A percentile compares a stretch with the other conserved stretches of the same genome.
These are phyloP conservation scores for Perodicticus potto DNA, from an alignment of 2,797 vertebrate genomes.

Conservation along the genomic window DNA sequence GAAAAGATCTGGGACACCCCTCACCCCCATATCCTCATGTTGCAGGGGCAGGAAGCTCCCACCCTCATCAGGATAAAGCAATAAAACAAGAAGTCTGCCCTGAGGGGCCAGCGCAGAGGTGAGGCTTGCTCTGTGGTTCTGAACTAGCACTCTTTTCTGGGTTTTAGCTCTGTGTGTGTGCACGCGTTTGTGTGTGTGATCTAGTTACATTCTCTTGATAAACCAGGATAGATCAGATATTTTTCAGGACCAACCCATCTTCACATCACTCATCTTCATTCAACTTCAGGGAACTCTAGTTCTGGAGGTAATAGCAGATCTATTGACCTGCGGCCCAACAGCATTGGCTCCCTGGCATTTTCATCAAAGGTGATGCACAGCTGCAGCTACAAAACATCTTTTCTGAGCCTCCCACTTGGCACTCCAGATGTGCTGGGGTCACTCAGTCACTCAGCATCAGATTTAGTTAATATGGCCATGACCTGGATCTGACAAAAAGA, in stretches of 20 bases:
- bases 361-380: not conserved
- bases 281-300: not conserved
- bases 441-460: not conserved
- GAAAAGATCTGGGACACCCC: slow-evolving; percentile 14
- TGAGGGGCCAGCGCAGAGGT: not conserved
- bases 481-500: not conserved
- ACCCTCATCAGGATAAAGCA: not conserved
- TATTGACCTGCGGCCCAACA: not conserved
- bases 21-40: not conserved
- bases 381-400: not conserved
- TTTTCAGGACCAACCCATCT: slow-evolving; percentile 47
- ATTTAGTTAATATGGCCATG: not conserved
- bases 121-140: not conserved
- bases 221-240: not conserved
- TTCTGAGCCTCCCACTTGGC: not conserved
- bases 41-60: not conserved
- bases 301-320: not conserved
- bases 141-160: not conserved
- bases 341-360: not conserved
- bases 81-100: not conserved
- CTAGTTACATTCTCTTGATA: not conserved
- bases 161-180: not conserved
- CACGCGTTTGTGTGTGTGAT: not conserved
- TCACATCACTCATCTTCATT: slow-evolving; percentile 39
- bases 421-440: not conserved